phyloP scores from a whole-genome alignment of 2,113 vertebrate genomes.

The Grammomys surdaster region DNA sequence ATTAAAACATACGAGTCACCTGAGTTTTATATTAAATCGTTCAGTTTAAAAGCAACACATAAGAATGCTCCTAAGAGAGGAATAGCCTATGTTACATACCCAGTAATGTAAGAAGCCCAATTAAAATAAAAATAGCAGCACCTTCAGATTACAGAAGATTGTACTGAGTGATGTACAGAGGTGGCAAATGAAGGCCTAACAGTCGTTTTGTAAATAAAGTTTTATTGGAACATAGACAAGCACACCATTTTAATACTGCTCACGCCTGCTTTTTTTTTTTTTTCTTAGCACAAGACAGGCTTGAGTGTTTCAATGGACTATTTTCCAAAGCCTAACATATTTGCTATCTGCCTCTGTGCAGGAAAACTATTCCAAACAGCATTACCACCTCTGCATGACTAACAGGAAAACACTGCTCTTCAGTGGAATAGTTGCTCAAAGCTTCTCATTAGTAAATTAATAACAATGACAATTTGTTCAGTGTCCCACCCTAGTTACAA shows the following conservation, averaged over 20 bases:
- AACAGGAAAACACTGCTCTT: background rate
- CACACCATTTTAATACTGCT: background rate
- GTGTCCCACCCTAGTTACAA: background rate
- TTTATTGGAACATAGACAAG: slow-evolving; percentile 42
- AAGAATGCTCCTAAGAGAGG: slow-evolving; percentile 21
- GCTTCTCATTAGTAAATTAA: background rate
- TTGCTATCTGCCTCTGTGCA: background rate
- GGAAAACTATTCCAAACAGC: background rate
- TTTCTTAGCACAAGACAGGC: background rate
- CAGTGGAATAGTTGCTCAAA: background rate
- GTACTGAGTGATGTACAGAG: background rate
- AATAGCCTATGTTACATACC: slow-evolving; percentile 2
- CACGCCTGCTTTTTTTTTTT: background rate
- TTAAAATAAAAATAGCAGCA: background rate
- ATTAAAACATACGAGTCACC: slow-evolving; percentile 18
- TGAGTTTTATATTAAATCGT: slow-evolving; percentile 34
- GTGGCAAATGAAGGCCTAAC: background rate
- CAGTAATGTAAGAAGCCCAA: background rate
- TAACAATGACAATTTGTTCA: background rate
- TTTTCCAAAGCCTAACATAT: background rate
- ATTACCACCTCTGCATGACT: background rate
- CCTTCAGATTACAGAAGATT: slow-evolving; percentile 8
- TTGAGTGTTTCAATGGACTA: background rate
- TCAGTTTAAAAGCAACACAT: background rate
- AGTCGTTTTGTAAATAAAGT: slow-evolving; percentile 22